These are phyloP conservation scores for Phrynocephalus vlangalii DNA, from an alignment of 2,797 vertebrate species.

Conservation along the genomic window DNA sequence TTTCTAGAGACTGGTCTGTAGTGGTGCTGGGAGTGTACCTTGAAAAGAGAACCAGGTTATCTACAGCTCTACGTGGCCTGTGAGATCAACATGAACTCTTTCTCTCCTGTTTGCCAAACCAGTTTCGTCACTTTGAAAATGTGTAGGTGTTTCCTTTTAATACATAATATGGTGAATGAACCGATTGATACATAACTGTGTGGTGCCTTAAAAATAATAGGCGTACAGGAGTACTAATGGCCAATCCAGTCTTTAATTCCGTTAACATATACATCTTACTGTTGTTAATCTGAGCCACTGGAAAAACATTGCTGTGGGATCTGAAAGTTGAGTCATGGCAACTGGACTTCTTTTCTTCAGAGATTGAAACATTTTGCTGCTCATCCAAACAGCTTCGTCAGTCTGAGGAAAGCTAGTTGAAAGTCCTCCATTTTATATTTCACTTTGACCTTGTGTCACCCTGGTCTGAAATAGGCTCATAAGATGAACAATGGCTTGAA, in stretches of 20 bases:
- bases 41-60: not conserved
- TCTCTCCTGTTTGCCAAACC: not conserved
- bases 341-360: too few species aligned
- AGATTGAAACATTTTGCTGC: too few species aligned
- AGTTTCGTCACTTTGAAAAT: not conserved
- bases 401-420: too few species aligned
- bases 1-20: not conserved
- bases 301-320: not conserved
- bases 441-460: too few species aligned
- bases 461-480: too few species aligned
- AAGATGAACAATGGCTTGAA: too few species aligned
- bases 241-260: not conserved
- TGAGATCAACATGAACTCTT: too few species aligned
- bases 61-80: not conserved
- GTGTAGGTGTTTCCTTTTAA: not conserved
- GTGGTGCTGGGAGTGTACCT: not conserved
- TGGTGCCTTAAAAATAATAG: not conserved
- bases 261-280: too few species aligned
- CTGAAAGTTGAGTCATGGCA: too few species aligned
- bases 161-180: not conserved
- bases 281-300: not conserved
- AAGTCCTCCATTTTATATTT: too few species aligned
- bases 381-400: too few species aligned
- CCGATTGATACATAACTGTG: not conserved
- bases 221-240: not conserved